A percentile compares a stretch with the other conserved stretches of the same genome.
phyloP scores from a whole-genome alignment of 2,888 invertebrate genomes.

The Conchocele bisecta region DNA sequence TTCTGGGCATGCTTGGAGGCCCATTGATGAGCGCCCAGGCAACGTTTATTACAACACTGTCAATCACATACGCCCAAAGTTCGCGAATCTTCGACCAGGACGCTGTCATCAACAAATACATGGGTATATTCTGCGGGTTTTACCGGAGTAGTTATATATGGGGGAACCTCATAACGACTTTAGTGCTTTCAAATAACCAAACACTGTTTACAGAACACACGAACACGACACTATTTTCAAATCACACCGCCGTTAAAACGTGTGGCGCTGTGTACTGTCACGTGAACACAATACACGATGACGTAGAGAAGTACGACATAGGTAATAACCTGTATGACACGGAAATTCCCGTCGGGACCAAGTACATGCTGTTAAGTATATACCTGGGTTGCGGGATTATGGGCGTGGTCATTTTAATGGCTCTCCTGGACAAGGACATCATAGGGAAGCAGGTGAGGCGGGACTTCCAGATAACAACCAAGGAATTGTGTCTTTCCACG shows the following conservation, averaged over 20 bases:
- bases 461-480: constrained; percentile 63
- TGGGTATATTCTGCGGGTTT: constrained; percentile 79
- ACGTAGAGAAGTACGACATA: constrained; percentile 53
- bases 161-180: constrained; percentile 79
- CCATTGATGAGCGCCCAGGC: constrained; percentile 81
- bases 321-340: constrained; percentile 35
- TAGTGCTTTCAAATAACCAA: constrained; percentile 68
- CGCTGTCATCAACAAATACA: constrained; percentile 76
- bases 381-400: constrained; percentile 77
- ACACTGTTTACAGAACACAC: constrained; percentile 28
- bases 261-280: constrained; percentile 70
- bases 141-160: constrained; percentile 79
- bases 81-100: constrained; percentile 69
- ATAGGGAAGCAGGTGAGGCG: constrained; percentile 61
- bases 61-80: constrained; percentile 77
- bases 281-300: constrained; percentile 27
- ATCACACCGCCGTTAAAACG: constrained; percentile 8
- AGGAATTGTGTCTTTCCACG: constrained; percentile 73
- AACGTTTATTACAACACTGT: constrained; percentile 78
- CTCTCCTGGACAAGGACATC: constrained; percentile 72
- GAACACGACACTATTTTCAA: constrained; percentile 5
- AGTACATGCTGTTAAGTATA: constrained; percentile 74
- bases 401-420: constrained; percentile 73
- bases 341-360: constrained; percentile 66
- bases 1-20: constrained; percentile 76